A percentile compares a stretch with the other conserved stretches of the same genome.
These are phyloP conservation scores for Tetrao urogallus DNA, from an alignment of 2,113 vertebrate genomes.

Conservation along the genomic window DNA sequence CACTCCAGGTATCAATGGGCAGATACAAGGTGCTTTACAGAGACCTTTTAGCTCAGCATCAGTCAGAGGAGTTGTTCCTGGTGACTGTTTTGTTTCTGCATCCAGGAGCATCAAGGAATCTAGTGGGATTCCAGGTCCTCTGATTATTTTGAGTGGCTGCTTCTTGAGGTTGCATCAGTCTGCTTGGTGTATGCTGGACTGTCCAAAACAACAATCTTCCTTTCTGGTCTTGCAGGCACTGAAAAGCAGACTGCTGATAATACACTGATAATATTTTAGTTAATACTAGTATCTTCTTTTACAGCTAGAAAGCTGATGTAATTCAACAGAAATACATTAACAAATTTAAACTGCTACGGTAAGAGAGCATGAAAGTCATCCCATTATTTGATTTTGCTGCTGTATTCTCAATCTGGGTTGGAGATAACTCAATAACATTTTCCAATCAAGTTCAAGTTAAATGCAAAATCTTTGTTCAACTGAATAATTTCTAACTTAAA, in stretches of 20 bases:
- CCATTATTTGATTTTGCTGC: constrained; percentile 59
- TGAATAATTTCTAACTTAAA: constrained; percentile 19
- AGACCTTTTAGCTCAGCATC: neutral
- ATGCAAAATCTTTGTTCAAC: constrained; percentile 47
- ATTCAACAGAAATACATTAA: constrained; percentile 39
- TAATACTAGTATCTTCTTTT: constrained; percentile 25
- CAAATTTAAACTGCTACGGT: constrained; percentile 48
- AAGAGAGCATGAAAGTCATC: constrained; percentile 50
- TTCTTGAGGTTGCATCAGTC: neutral
- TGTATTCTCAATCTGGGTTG: constrained; percentile 53
- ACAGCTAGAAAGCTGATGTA: constrained; percentile 41
- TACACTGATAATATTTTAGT: constrained; percentile 17
- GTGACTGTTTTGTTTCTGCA: neutral
- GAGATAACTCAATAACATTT: constrained; percentile 53
- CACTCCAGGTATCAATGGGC: neutral
- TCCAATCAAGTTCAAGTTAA: constrained; percentile 59
- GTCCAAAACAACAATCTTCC: neutral
- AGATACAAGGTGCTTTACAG: neutral
- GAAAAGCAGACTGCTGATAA: constrained; percentile 32
- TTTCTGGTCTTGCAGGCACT: neutral
- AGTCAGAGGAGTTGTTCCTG: neutral
- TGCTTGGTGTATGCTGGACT: neutral
- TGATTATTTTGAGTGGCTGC: neutral
- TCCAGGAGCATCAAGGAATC: neutral
- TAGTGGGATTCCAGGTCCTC: neutral